phyloP scores from a whole-genome alignment of 2,888 invertebrate genomes.

The Carabus problematicus region DNA sequence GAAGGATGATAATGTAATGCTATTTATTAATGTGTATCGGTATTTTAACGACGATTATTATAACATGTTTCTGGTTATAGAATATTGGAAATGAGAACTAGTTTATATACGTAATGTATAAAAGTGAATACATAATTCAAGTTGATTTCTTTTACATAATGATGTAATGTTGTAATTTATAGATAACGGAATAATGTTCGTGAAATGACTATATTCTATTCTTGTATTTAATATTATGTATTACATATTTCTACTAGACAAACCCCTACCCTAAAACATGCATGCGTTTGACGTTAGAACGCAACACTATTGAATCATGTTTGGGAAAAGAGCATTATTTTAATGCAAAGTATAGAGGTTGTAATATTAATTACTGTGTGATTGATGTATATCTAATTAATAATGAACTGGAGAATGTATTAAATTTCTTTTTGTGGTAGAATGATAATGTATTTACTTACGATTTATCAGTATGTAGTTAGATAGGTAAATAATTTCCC shows the following conservation, averaged over 20 bases:
- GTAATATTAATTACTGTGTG: conserved; percentile 59
- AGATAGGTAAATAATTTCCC: conserved; percentile 4
- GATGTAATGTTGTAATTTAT: too few relatives aligned
- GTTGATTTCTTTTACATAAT: too few relatives aligned
- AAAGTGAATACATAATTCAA: too few relatives aligned
- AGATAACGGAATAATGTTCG: too few relatives aligned
- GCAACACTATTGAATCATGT: conserved; percentile 56
- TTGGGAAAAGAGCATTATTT: conserved; percentile 86
- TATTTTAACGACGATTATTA: too few relatives aligned
- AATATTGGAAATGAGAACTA: too few relatives aligned
- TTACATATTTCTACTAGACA: background rate
- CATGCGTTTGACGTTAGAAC: conserved; percentile 29
- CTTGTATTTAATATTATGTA: conserved; percentile 38
- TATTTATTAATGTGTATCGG: too few relatives aligned
- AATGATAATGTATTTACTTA: background rate
- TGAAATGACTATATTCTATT: too few relatives aligned
- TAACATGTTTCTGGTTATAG: too few relatives aligned
- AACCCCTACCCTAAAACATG: conserved; percentile 25
- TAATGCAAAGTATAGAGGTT: conserved; percentile 93
- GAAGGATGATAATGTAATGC: too few relatives aligned
- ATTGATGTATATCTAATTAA: conserved; percentile 36
- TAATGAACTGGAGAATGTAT: conserved; percentile 8
- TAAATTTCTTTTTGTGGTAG: conserved; percentile 29
- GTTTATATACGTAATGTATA: too few relatives aligned
- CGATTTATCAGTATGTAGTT: too few relatives aligned